Evolutionary conservation across 2,113 vertebrate species (phyloP).

Genomic region (Xiphophorus couchianus): DNA sequence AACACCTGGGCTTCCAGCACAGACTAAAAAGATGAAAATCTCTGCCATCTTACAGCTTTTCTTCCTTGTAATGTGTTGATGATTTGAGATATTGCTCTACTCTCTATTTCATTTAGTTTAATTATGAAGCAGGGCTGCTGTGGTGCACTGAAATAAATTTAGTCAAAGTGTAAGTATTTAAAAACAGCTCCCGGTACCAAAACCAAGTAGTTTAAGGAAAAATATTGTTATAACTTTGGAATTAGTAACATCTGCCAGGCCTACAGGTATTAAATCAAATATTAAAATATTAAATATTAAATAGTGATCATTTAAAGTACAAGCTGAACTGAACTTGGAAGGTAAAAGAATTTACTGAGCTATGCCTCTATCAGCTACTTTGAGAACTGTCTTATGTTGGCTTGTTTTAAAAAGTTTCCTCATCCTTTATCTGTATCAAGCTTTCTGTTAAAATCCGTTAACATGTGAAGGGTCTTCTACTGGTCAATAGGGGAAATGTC

Average conservation of each 20-base stretch:
- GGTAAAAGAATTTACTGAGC: no score
- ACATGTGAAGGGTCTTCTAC: no score
- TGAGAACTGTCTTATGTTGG: no score
- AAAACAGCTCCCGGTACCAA: background rate
- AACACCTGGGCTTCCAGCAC: constrained; percentile 7
- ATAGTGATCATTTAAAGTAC: background rate
- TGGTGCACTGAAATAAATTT: constrained; percentile 4
- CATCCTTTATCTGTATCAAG: no score
- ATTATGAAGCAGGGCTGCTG: constrained; percentile 7
- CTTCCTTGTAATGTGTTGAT: background rate
- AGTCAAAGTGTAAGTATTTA: background rate
- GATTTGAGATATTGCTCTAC: background rate
- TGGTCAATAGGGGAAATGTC: no score
- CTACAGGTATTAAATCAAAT: background rate
- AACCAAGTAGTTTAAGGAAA: background rate
- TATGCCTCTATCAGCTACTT: no score
- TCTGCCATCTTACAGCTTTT: background rate
- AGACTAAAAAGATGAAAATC: constrained; percentile 12
- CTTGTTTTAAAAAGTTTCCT: no score
- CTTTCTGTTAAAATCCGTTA: no score
- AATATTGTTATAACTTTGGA: background rate
- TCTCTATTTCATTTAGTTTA: constrained; percentile 8
- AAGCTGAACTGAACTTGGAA: no score
- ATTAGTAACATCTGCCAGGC: background rate
- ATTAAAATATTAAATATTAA: background rate